These are phyloP conservation scores for Amphipoea lucens DNA, from an alignment of 2,888 invertebrate genomes.

Conservation along the genomic window DNA sequence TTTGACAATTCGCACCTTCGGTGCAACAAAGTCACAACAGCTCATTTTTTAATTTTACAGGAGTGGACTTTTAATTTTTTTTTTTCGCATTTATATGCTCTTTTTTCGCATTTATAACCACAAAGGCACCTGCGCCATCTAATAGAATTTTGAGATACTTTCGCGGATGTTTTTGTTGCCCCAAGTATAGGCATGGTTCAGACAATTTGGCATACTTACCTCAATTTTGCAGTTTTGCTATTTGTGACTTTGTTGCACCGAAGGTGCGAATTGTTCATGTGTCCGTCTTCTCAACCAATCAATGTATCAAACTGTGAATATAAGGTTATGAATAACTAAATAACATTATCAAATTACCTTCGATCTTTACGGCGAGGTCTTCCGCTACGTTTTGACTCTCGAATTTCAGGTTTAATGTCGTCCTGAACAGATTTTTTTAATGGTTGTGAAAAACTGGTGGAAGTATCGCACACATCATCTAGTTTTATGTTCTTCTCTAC, in stretches of 20 bases:
- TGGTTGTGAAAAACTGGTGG: conserved; percentile 82
- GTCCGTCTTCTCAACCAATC: background rate
- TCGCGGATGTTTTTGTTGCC: too few species aligned
- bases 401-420: conserved; percentile 79
- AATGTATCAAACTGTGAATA: background rate
- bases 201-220: too few species aligned
- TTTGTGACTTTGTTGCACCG: too few species aligned
- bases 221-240: too few species aligned
- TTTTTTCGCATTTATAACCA: too few species aligned
- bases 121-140: too few species aligned
- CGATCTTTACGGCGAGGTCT: conserved; percentile 83
- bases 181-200: too few species aligned
- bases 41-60: too few species aligned
- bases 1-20: background rate
- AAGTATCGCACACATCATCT: conserved; percentile 83
- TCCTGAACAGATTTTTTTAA: conserved; percentile 75
- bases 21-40: too few species aligned
- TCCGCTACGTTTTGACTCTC: conserved; percentile 82
- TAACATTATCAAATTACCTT: conserved; percentile 73
- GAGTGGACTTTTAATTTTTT: too few species aligned
- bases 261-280: background rate
- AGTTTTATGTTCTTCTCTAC: conserved; percentile 87
- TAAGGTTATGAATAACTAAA: background rate
- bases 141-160: too few species aligned
- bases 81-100: too few species aligned